phyloP scores from a whole-genome alignment of 2,888 invertebrate species.

The Acronicta psi region DNA sequence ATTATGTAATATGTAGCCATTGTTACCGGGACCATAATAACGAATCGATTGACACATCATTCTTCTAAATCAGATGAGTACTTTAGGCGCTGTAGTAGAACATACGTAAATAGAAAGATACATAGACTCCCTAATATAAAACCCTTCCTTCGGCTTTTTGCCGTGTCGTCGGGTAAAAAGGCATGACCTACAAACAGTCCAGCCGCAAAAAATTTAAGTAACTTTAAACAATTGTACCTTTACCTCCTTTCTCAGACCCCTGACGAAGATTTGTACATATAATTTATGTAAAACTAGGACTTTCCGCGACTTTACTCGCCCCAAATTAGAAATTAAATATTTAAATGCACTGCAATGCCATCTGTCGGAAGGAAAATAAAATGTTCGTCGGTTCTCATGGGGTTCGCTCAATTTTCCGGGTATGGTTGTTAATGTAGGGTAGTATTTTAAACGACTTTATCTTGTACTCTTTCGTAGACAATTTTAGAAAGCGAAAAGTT shows the following conservation, averaged over 20 bases:
- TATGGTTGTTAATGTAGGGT: constrained; percentile 26
- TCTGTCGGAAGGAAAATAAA: constrained; percentile 50
- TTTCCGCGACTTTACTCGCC: constrained; percentile 52
- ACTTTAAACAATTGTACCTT: constrained; percentile 9
- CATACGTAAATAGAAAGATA: too few relatives aligned
- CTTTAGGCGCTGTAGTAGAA: too few relatives aligned
- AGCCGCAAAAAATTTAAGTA: too few relatives aligned
- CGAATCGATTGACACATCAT: too few relatives aligned
- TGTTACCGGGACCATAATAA: too few relatives aligned
- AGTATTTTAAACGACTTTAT: constrained; percentile 18
- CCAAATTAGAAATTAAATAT: constrained; percentile 60
- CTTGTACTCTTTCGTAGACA: neutral
- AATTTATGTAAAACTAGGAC: constrained; percentile 55
- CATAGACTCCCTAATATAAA: too few relatives aligned
- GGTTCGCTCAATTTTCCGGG: constrained; percentile 36
- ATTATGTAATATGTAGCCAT: too few relatives aligned
- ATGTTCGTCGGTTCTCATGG: constrained; percentile 44
- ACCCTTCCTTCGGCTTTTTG: too few relatives aligned
- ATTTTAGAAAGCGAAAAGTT: constrained; percentile 52
- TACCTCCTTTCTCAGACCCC: constrained; percentile 24
- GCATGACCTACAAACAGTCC: too few relatives aligned
- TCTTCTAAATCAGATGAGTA: too few relatives aligned
- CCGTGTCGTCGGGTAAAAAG: too few relatives aligned
- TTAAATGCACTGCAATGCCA: constrained; percentile 49
- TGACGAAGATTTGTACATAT: constrained; percentile 56